A percentile compares a stretch with the other conserved stretches of the same genome.
These are phyloP conservation scores for Folsomia manolachei DNA, from an alignment of 2,888 invertebrate genomes.

Conservation along the genomic window DNA sequence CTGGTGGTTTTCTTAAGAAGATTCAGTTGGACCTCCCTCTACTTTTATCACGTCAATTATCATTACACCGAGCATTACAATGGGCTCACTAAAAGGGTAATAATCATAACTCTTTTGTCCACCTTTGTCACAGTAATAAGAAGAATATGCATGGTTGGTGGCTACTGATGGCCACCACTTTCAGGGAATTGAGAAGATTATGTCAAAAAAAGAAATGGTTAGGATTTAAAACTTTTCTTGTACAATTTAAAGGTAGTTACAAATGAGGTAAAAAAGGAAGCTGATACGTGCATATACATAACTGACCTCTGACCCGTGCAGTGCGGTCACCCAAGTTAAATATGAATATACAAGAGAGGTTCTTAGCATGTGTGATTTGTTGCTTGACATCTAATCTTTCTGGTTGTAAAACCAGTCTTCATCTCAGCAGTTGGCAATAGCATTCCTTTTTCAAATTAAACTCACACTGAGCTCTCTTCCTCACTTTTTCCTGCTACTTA, in stretches of 20 bases:
- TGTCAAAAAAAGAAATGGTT: too few relatives aligned
- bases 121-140: too few relatives aligned
- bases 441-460: slow-evolving; percentile 41
- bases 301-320: slow-evolving; percentile 39
- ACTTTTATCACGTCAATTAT: slow-evolving; percentile 12
- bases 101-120: neutral
- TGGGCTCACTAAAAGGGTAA: slow-evolving; percentile 3
- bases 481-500: too few relatives aligned
- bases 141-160: too few relatives aligned
- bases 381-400: slow-evolving; percentile 47
- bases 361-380: slow-evolving; percentile 42
- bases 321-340: slow-evolving; percentile 43
- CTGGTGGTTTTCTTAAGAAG: neutral
- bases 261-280: neutral
- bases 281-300: neutral
- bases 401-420: slow-evolving; percentile 47
- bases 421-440: slow-evolving; percentile 45
- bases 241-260: neutral
- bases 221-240: too few relatives aligned
- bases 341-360: slow-evolving; percentile 30
- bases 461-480: slow-evolving; percentile 36
- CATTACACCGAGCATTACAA: slow-evolving; percentile 11
- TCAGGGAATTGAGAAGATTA: too few relatives aligned
- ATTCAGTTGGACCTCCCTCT: neutral
- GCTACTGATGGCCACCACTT: too few relatives aligned